Evolutionary conservation across 2,888 invertebrate genomes (phyloP), one percentile per base, ranked within the genome.

Genomic region (Drosophila anomalata): DNA sequence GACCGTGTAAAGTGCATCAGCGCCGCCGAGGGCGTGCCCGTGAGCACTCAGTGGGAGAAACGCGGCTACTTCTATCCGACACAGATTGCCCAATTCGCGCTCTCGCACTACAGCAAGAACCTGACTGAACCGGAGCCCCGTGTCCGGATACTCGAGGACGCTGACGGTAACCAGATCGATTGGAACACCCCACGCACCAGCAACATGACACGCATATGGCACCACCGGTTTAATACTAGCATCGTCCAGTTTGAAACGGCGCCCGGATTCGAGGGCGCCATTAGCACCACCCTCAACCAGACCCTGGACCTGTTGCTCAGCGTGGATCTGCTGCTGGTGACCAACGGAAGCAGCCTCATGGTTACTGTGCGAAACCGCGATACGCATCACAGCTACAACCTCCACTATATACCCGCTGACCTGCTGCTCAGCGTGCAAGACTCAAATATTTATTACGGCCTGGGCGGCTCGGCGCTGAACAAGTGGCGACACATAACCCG

Each of bases 11-110:
- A 98, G 91, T 99, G 98, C 91, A 96, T 99, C 81, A 98, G 97
- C 91, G 99, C 96, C 0, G 94, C 94, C 12, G 97, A 98, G 89
- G 98, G 98, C 87, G 98, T 98, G 14, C 98, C 98, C 0, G 95
- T 98, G 57, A 97, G 97, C n/a, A 97, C 96, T 0, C 98, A 98
- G 90, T 99, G 99, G 99, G 97, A 98, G 84, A 95, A 96, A 36
- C 95, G 95, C 73, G 99, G 99, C 0, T 99, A 99, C 92, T 98
- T 96, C 92, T 99, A 99, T 92, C 98, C 99, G 0, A 99, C 98
- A 1, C 99, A 99, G 93, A 98, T 99, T 77, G 98, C 99, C 6
- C 99, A 99, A 91, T 99, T 97, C 91, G 99, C 98, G 0, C 92
- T 99, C 61, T 97, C 98, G 9, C 99, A 99, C 92, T 99, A 98